These are phyloP conservation scores for Magallana nippona DNA, from an alignment of 2,888 invertebrate species.

Conservation along the genomic window DNA sequence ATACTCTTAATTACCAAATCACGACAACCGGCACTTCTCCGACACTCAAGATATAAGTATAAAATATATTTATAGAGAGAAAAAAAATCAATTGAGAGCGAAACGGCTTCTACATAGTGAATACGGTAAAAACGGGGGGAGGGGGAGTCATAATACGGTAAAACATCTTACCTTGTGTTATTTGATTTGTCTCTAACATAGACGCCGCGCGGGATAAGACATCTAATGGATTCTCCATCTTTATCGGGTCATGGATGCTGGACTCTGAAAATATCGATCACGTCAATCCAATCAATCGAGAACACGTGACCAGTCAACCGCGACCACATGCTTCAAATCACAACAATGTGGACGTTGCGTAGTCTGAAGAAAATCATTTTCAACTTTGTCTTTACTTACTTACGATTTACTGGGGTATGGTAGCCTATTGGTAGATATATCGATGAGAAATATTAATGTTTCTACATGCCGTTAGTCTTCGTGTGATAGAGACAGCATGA, in stretches of 20 bases:
- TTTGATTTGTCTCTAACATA: conserved; percentile 70
- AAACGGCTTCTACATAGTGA: not conserved
- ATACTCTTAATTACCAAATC: not conserved
- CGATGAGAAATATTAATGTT: not conserved
- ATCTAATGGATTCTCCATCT: conserved; percentile 74
- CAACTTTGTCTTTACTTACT: not conserved
- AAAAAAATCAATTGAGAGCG: not conserved
- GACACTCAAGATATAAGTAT: not conserved
- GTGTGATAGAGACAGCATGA: conserved; percentile 51
- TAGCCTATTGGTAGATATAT: not conserved
- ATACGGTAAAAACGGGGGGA: not conserved
- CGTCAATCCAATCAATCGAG: conserved; percentile 13
- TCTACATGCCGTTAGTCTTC: conserved; percentile 44
- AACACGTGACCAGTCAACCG: conserved; percentile 23
- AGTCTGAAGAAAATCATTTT: not conserved
- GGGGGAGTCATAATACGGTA: not conserved
- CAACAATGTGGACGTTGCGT: conserved; percentile 21
- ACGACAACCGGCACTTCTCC: not conserved
- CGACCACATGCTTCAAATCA: conserved; percentile 25
- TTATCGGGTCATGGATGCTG: conserved; percentile 38
- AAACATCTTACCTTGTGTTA: conserved; percentile 5
- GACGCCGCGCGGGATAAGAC: conserved; percentile 76
- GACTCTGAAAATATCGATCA: conserved; percentile 35
- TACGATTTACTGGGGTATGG: not conserved
- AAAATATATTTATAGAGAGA: not conserved